Percentiles rank a stretch among this genome's conserved stretches.
Evolutionary conservation across 2,888 invertebrate genomes (phyloP).

Genomic region (Hetaerina titia): DNA sequence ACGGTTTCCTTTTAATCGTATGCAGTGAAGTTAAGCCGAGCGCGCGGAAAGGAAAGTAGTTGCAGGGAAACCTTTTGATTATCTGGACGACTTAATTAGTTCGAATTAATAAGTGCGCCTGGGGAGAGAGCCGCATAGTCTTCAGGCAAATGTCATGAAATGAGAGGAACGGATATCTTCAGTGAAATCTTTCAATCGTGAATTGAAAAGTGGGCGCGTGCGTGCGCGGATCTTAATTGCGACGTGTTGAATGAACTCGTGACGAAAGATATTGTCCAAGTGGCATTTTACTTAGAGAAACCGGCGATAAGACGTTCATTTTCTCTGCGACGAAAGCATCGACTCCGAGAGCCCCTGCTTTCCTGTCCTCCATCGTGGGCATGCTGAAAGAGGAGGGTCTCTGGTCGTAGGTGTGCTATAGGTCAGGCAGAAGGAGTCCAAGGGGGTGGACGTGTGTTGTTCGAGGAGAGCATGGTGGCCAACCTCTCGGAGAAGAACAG

Average conservation of each 20-base stretch:
- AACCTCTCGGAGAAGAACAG: background rate
- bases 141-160: background rate
- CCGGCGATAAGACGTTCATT: background rate
- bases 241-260: background rate
- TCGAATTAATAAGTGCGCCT: too few species aligned
- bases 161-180: background rate
- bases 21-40: background rate
- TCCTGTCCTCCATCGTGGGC: background rate
- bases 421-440: background rate
- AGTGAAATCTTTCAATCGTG: background rate
- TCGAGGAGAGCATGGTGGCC: background rate
- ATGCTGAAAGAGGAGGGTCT: too few species aligned
- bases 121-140: too few species aligned
- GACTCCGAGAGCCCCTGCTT: background rate
- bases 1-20: too few species aligned
- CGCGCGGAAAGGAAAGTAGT: background rate
- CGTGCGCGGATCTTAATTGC: background rate
- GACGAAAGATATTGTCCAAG: background rate
- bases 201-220: background rate
- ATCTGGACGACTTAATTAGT: too few species aligned
- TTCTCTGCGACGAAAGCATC: background rate
- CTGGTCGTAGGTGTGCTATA: too few species aligned
- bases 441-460: background rate
- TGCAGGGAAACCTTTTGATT: too few species aligned
- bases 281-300: background rate